Conservation (phyloP, 1,140 invertebrate genomes). For the Solenopsis fugax region DNA sequence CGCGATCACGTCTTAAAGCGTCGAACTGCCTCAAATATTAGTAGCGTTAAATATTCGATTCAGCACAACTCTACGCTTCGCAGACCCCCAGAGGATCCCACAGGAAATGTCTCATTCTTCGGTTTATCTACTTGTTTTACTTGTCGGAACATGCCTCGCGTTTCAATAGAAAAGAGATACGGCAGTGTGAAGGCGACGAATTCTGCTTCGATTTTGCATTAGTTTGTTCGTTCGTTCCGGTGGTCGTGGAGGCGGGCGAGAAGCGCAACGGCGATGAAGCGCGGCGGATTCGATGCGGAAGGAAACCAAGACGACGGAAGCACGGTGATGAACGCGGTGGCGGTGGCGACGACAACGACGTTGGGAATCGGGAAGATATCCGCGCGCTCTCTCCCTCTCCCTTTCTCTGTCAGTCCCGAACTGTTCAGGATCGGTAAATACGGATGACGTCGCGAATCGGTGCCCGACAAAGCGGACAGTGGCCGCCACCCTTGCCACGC, state of each 20-base stretch:
- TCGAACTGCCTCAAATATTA: constrained; percentile 27
- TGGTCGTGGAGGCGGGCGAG: background rate
- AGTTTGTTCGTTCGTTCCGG: constrained; percentile 17
- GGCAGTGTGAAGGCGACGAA: constrained; percentile 18
- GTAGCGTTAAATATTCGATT: constrained; percentile 13
- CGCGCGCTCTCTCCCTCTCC: constrained; percentile 37
- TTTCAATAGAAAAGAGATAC: constrained; percentile 39
- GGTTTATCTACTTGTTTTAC: constrained; percentile 1
- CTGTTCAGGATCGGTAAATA: constrained; percentile 94
- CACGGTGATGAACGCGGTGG: constrained; percentile 35
- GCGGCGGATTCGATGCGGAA: constrained; percentile 47
- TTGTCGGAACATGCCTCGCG: background rate
- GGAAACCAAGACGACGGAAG: constrained; percentile 64
- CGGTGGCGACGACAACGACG: background rate
- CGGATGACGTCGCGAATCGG: constrained; percentile 97
- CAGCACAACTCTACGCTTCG: background rate
- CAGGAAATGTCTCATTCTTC: background rate
- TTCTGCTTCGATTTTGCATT: constrained; percentile 14
- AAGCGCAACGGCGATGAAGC: constrained; percentile 34
- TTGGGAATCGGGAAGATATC: constrained; percentile 15
- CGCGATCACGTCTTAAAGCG: background rate
- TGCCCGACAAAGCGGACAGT: constrained; percentile 97
- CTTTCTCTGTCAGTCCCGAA: constrained; percentile 11
- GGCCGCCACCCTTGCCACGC: constrained; percentile 94
- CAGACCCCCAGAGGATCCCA: background rate